A percentile compares a stretch with the other conserved stretches of the same genome.
Conservation (phyloP, 2,797 vertebrate genomes). For the Alauda arvensis region DNA sequence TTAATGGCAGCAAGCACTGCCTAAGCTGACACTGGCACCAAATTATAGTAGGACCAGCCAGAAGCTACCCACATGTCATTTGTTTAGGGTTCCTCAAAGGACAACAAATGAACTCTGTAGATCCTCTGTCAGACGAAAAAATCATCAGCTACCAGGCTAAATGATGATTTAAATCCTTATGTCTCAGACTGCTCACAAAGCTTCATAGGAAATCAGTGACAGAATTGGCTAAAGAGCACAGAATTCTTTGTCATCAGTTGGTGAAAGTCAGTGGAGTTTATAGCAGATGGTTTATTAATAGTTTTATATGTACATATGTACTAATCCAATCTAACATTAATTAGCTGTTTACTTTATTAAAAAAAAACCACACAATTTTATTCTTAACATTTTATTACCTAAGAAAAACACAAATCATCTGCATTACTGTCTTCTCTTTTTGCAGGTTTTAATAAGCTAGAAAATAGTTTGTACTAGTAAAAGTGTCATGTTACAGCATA, state of each 20-base stretch:
- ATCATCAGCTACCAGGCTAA: accelerated
- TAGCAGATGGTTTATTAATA: not conserved
- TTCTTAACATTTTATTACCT: not conserved
- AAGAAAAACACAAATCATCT: not conserved
- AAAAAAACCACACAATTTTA: not conserved
- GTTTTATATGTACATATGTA: not conserved
- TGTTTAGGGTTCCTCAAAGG: not conserved
- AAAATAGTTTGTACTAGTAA: not conserved
- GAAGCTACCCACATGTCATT: not conserved
- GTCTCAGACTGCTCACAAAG: not conserved
- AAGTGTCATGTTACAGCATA: not conserved
- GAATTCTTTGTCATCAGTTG: not conserved
- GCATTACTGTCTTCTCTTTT: not conserved
- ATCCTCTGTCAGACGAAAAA: not conserved
- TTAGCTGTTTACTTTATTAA: not conserved
- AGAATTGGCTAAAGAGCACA: not conserved
- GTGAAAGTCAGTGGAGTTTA: not conserved
- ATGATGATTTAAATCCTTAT: not conserved
- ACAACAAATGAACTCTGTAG: not conserved
- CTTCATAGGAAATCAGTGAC: not conserved
- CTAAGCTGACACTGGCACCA: not conserved
- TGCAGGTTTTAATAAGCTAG: not conserved
- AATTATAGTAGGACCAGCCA: not conserved
- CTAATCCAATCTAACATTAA: not conserved
- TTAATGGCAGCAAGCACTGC: not conserved